These are phyloP conservation scores for Chrysocyon brachyurus DNA, from an alignment of 2,797 vertebrate genomes.

Conservation along the genomic window DNA sequence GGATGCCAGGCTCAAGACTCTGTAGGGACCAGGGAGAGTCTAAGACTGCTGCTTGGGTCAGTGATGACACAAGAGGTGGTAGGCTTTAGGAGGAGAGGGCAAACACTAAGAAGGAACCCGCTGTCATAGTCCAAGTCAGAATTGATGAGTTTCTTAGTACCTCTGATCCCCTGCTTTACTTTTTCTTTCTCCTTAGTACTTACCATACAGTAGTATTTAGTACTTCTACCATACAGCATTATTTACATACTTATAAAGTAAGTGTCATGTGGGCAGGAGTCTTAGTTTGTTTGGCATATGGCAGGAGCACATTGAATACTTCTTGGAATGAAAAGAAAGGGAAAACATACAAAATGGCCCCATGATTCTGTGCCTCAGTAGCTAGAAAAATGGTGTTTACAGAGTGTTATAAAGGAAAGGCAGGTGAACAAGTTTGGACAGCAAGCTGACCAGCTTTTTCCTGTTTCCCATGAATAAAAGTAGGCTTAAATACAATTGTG, in stretches of 20 bases:
- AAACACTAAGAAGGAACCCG: background rate
- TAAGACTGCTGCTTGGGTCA: background rate
- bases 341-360: background rate
- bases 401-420: background rate
- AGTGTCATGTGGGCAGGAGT: background rate
- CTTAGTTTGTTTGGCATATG: background rate
- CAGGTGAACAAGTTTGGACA: background rate
- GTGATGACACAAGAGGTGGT: no score
- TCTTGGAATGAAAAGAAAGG: background rate
- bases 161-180: rapidly evolving
- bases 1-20: background rate
- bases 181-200: background rate
- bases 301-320: background rate
- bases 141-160: background rate
- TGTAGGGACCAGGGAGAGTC: rapidly evolving
- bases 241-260: background rate
- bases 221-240: background rate
- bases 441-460: background rate
- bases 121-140: background rate
- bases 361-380: background rate
- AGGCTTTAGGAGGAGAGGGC: background rate
- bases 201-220: background rate
- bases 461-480: background rate
- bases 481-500: background rate
- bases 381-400: background rate